phyloP scores from a whole-genome alignment of 2,113 vertebrate species.

The Xiphophorus maculatus region DNA sequence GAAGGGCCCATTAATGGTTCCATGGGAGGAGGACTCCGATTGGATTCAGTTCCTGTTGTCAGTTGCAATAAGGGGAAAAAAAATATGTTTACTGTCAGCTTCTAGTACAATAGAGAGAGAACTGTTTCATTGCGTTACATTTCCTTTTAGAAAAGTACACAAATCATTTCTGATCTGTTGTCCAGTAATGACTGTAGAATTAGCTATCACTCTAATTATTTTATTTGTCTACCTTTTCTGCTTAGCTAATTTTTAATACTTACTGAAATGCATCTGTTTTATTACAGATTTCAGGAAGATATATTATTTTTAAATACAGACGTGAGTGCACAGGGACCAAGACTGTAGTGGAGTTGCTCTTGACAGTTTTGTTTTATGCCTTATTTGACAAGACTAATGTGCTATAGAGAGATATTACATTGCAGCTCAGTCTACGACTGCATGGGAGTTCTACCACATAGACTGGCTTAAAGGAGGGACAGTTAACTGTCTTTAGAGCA shows the following conservation, averaged over 20 bases:
- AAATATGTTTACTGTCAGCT: slow-evolving; percentile 14
- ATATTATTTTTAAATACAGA: slow-evolving; percentile 10
- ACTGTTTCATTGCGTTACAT: neutral
- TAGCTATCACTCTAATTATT: neutral
- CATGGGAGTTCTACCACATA: slow-evolving; percentile 24
- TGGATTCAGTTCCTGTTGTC: slow-evolving; percentile 29
- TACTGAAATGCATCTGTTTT: slow-evolving; percentile 15
- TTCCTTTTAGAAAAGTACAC: neutral
- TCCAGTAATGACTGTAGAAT: neutral
- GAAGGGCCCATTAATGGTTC: slow-evolving; percentile 23
- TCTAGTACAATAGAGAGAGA: neutral
- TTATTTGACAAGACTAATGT: slow-evolving; percentile 18
- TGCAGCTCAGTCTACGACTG: slow-evolving; percentile 12
- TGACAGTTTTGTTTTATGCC: slow-evolving; percentile 17
- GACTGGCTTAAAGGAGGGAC: slow-evolving; percentile 33
- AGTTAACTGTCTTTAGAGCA: slow-evolving; percentile 38
- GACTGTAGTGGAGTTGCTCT: slow-evolving; percentile 6
- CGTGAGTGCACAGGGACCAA: neutral
- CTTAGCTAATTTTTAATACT: neutral
- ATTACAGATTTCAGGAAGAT: neutral
- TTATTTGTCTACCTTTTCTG: neutral
- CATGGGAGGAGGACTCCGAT: slow-evolving; percentile 11
- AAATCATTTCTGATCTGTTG: neutral
- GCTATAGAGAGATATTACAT: slow-evolving; percentile 27
- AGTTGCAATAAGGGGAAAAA: slow-evolving; percentile 14